phyloP scores from a whole-genome alignment of 2,797 vertebrate species.

The Sardinella longiceps region DNA sequence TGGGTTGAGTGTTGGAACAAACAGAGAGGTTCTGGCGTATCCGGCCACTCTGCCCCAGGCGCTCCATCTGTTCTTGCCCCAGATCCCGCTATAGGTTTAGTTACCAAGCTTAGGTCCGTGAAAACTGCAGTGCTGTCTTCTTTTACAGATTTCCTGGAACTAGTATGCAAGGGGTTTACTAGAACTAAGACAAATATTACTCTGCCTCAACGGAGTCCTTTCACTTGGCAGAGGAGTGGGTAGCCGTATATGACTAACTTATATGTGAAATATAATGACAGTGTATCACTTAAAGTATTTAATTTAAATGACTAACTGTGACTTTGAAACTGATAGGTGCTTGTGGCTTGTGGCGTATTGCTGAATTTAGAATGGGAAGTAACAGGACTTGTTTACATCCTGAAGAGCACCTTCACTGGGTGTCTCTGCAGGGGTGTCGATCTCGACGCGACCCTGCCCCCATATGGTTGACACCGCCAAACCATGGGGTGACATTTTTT shows the following conservation, averaged over 20 bases:
- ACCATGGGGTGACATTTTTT: neutral
- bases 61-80: neutral
- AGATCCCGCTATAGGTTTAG: neutral
- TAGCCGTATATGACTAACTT: neutral
- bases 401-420: neutral
- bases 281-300: neutral
- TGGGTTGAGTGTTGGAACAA: neutral
- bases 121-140: neutral
- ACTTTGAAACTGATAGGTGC: neutral
- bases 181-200: neutral
- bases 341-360: neutral
- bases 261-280: neutral
- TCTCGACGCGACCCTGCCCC: neutral
- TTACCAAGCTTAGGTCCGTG: neutral
- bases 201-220: neutral
- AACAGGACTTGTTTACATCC: conserved; percentile 14
- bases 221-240: neutral
- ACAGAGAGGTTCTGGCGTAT: neutral
- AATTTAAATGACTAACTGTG: neutral
- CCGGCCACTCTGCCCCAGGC: neutral
- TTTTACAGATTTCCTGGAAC: neutral
- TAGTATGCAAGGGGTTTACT: neutral
- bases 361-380: neutral
- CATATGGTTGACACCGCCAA: neutral
- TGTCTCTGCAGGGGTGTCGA: neutral